A percentile compares a stretch with the other conserved stretches of the same genome.
Evolutionary conservation across 2,888 invertebrate genomes (phyloP).

Genomic region (Lepidonotus clava): DNA sequence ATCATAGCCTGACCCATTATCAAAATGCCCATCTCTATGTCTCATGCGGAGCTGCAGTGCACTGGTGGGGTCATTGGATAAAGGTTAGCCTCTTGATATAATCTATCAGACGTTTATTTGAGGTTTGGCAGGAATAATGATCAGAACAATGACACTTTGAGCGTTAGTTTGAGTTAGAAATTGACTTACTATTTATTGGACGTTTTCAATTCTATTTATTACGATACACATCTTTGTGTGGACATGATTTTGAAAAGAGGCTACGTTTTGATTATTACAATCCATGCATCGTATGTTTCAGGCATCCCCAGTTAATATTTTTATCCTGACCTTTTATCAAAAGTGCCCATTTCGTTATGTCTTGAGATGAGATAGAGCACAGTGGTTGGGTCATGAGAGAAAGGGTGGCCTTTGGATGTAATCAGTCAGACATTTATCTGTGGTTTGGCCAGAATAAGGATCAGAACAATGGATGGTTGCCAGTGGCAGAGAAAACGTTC

Average conservation of each 20-base stretch:
- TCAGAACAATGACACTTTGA: too few relatives aligned
- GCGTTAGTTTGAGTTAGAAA: too few relatives aligned
- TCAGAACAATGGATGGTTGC: too few relatives aligned
- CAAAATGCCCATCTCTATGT: not conserved
- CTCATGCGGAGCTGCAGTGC: not conserved
- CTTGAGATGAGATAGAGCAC: not conserved
- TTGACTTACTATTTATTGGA: too few relatives aligned
- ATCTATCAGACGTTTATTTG: not conserved
- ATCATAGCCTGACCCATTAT: not conserved
- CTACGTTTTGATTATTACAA: too few relatives aligned
- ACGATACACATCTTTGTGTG: too few relatives aligned
- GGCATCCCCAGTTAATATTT: constrained; percentile 23
- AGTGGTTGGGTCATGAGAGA: not conserved
- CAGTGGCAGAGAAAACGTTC: too few relatives aligned
- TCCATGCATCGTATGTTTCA: too few relatives aligned
- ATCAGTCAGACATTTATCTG: not conserved
- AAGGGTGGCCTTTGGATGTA: not conserved
- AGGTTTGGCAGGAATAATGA: too few relatives aligned
- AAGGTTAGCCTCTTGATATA: not conserved
- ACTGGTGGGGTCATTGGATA: not conserved
- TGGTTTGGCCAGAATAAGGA: too few relatives aligned
- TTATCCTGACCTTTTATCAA: not conserved
- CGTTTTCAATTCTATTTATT: too few relatives aligned
- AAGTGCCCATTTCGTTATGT: not conserved
- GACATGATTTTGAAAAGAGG: too few relatives aligned